Percentiles rank a stretch among this genome's conserved stretches.
These are phyloP conservation scores for Phasianus colchicus DNA, from an alignment of 2,113 vertebrate species.

Conservation along the genomic window DNA sequence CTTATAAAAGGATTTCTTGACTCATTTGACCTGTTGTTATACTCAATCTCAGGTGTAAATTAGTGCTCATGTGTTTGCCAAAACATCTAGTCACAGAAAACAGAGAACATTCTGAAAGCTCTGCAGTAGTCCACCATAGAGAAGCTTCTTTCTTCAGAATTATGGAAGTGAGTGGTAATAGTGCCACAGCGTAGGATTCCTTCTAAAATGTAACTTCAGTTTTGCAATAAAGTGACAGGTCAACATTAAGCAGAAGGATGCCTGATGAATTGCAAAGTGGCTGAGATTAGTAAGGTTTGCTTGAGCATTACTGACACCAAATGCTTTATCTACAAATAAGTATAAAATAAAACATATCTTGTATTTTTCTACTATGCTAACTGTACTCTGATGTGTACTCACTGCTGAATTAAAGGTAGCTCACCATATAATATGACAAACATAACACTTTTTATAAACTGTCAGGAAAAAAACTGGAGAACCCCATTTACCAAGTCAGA, in stretches of 20 bases:
- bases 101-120: not conserved
- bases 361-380: not conserved
- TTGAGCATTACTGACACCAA: not conserved
- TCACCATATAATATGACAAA: not conserved
- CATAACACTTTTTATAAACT: not conserved
- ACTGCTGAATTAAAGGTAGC: not conserved
- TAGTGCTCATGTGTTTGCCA: too few relatives aligned
- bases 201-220: not conserved
- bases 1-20: not conserved
- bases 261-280: not conserved
- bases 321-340: not conserved
- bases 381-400: not conserved
- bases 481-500: not conserved
- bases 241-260: not conserved
- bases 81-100: not conserved
- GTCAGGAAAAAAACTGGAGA: not conserved
- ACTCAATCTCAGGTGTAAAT: not conserved
- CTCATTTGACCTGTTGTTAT: not conserved
- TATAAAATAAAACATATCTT: not conserved
- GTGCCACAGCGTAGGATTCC: not conserved
- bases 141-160: not conserved
- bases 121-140: not conserved
- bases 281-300: not conserved
- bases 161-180: too few relatives aligned
- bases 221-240: not conserved